Base-by-base conservation (phyloP, 2,888 invertebrate species). In the Scaptomyza tumidula region DNA sequence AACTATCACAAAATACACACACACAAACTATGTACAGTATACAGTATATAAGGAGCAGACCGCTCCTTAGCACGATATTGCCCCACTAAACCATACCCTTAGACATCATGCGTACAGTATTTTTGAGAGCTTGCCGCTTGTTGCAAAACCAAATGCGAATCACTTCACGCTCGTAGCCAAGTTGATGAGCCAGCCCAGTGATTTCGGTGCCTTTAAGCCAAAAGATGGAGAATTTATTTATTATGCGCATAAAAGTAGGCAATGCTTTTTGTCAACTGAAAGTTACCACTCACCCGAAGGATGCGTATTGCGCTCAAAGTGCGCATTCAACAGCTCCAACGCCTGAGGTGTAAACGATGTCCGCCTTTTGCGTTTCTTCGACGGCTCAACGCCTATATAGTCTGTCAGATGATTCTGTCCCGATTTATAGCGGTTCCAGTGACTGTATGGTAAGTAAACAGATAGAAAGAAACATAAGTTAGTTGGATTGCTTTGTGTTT, bases 131-230 rank as follows among this genome's bases (percentile, higher is more conserved):
- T 93, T 99, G 99, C 60, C 99, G 94, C 93, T 99, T 99, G 93
- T 99, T 99, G 93, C 99, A 99, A 93, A 99, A 99, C 99, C 99
- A 99, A 93, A 99, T 99, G 92, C 99, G 94, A 89, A 99, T 98
- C 56, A 99, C 99, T 93, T 99, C 99, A 58, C 99, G 94, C 91
- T 99, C 99, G 93, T 99, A 99, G 80, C 98, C 98, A 63, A 99
- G 93, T 91, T 98, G 98, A 91, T 98, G 98, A 13, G 98, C 98
- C 79, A 99, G 93, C 43, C 97, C 97, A 16, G 98, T 99, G 91
- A 99, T 99, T 94, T 99, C 99, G 69, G 98, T 97, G 78, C 98
- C 98, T 98, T 93, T 45, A 4, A 2, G 0, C 0, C 0, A 13
- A 24, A 3, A 29, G 0, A 10, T 13, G 48, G 2, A 41, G 16